Conservation (phyloP, 1,140 invertebrate genomes). For the Macrocentrus cingulum region DNA sequence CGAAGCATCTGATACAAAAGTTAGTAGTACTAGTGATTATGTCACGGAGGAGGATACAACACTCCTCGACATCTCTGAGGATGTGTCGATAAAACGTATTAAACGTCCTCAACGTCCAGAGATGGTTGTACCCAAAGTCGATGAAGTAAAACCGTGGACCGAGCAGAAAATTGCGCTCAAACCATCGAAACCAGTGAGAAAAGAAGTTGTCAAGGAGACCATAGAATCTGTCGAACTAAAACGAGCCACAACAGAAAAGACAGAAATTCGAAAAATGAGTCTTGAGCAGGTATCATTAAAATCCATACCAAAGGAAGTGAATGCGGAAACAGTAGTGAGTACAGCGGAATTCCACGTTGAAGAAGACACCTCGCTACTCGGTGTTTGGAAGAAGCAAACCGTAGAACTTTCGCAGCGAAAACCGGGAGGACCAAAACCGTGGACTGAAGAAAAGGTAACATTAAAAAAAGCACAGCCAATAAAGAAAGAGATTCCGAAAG, state of each 20-base stretch:
- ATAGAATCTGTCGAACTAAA: slow-evolving; percentile 55
- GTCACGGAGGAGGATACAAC: slow-evolving; percentile 35
- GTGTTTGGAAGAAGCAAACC: not conserved
- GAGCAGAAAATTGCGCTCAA: slow-evolving; percentile 55
- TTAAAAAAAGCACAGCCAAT: slow-evolving; percentile 43
- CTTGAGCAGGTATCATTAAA: slow-evolving; percentile 52
- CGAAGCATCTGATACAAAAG: slow-evolving; percentile 23
- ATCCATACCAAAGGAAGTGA: slow-evolving; percentile 44
- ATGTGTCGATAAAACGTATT: slow-evolving; percentile 22
- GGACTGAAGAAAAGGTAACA: slow-evolving; percentile 58
- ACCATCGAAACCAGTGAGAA: slow-evolving; percentile 42
- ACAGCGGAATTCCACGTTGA: slow-evolving; percentile 17
- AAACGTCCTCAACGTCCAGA: slow-evolving; percentile 35
- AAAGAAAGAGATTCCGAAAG: slow-evolving; percentile 45
- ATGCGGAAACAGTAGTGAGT: slow-evolving; percentile 35
- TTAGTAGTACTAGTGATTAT: slow-evolving; percentile 26
- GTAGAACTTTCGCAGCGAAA: slow-evolving; percentile 31
- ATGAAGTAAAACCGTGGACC: slow-evolving; percentile 57
- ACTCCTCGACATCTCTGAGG: slow-evolving; percentile 28
- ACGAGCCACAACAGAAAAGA: slow-evolving; percentile 53
- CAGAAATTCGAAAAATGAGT: slow-evolving; percentile 41
- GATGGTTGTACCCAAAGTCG: slow-evolving; percentile 40
- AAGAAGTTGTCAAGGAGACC: slow-evolving; percentile 51
- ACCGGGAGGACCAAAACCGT: slow-evolving; percentile 54
- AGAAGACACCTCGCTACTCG: slow-evolving; percentile 2